Evolutionary conservation across 2,888 invertebrate species (phyloP).

Genomic region (Eupelmus urozonus): DNA sequence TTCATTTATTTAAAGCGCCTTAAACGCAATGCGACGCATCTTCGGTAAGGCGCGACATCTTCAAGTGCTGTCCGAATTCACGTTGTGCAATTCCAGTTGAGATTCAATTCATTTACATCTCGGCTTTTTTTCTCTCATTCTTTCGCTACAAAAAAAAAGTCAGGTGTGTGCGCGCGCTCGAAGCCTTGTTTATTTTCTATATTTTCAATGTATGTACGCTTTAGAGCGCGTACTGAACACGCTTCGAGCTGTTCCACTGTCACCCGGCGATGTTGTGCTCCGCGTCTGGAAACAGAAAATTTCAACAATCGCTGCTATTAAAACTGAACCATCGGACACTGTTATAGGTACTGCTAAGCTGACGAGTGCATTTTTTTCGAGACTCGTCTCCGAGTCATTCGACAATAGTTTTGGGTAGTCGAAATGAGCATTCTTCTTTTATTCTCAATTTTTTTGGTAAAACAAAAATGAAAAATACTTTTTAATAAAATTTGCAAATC

Average conservation of each 20-base stretch:
- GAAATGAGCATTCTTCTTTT: too few species aligned
- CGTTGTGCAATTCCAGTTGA: neutral
- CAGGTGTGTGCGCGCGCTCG: neutral
- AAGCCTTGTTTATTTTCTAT: neutral
- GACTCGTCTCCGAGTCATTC: slow-evolving; percentile 49
- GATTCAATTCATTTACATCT: neutral
- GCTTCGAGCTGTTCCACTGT: slow-evolving; percentile 49
- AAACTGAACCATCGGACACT: neutral
- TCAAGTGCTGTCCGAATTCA: neutral
- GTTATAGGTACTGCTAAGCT: neutral
- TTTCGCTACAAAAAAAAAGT: neutral
- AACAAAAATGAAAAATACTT: too few species aligned
- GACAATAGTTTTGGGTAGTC: slow-evolving; percentile 20
- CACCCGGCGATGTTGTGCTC: slow-evolving; percentile 43
- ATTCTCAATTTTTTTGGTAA: neutral
- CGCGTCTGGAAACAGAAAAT: slow-evolving; percentile 57
- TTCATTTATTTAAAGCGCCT: neutral
- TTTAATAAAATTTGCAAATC: neutral
- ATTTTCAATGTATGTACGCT: neutral
- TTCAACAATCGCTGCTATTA: slow-evolving; percentile 27
- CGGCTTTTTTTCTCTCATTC: neutral
- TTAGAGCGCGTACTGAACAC: slow-evolving; percentile 35
- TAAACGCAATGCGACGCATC: neutral
- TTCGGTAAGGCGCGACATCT: too few species aligned
- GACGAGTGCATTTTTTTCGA: neutral